Evolutionary conservation across 2,113 vertebrate species (phyloP).

Genomic region (Holacanthus passer): DNA sequence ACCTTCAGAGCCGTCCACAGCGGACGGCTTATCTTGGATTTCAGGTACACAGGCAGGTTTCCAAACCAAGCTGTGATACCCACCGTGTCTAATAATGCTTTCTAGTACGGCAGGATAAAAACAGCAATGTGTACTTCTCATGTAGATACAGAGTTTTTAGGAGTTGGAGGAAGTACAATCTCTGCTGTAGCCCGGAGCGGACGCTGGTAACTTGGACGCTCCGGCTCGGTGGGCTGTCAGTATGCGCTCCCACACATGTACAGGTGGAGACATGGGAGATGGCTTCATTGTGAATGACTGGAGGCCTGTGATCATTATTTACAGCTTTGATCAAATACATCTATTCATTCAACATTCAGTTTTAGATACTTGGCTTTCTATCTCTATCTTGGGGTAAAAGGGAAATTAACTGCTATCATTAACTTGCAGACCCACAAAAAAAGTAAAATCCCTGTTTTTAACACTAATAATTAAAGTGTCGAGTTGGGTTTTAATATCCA

Average conservation of each 20-base stretch:
- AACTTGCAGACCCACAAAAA: not conserved
- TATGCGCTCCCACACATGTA: conserved; percentile 8
- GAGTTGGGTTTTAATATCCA: too few species aligned
- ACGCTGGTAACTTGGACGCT: conserved; percentile 15
- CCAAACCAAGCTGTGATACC: conserved; percentile 58
- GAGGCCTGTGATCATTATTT: conserved; percentile 15
- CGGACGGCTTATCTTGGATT: conserved; percentile 39
- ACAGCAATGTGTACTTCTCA: conserved; percentile 29
- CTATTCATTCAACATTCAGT: not conserved
- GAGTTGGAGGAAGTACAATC: not conserved
- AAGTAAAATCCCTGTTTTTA: too few species aligned
- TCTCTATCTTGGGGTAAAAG: too few species aligned
- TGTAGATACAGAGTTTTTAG: not conserved
- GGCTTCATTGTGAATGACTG: conserved; percentile 29
- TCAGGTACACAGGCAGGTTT: conserved; percentile 32
- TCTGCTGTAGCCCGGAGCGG: conserved; percentile 29
- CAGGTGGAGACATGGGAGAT: conserved; percentile 16
- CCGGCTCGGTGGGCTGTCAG: conserved; percentile 19
- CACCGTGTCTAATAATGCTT: conserved; percentile 51
- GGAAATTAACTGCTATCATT: not conserved
- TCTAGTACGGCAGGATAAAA: conserved; percentile 56
- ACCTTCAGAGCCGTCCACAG: conserved; percentile 30
- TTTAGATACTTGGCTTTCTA: not conserved
- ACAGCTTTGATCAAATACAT: conserved; percentile 31
- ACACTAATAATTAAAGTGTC: too few species aligned